These are phyloP conservation scores for Eleutherodactylus coqui DNA, from an alignment of 2,797 vertebrate genomes.

Conservation along the genomic window DNA sequence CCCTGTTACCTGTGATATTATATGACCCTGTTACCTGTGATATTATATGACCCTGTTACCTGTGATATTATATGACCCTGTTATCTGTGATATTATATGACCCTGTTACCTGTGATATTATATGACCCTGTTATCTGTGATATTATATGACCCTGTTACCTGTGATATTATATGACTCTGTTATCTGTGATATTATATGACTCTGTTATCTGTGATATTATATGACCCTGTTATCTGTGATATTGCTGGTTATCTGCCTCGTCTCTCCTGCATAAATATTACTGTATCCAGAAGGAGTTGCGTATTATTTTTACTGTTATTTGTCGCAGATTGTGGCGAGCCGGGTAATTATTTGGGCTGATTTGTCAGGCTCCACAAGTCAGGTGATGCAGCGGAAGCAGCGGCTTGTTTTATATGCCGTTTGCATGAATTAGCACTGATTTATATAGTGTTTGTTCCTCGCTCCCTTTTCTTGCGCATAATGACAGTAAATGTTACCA, in stretches of 20 bases:
- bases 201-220: background rate
- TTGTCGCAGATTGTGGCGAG: background rate
- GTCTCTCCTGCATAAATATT: background rate
- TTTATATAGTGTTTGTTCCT: slow-evolving; percentile 38
- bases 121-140: no score
- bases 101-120: no score
- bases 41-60: no score
- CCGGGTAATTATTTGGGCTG: slow-evolving; percentile 39
- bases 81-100: background rate
- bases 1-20: no score
- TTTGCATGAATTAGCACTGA: slow-evolving; percentile 45
- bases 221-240: background rate
- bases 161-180: background rate
- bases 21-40: no score
- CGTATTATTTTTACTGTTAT: background rate
- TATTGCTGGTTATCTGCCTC: background rate
- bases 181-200: background rate
- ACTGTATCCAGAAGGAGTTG: background rate
- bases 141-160: no score
- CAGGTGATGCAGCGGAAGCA: slow-evolving; percentile 29
- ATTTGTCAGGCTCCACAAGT: slow-evolving; percentile 46
- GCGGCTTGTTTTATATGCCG: slow-evolving; percentile 28
- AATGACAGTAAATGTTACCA: slow-evolving; percentile 37
- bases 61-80: background rate
- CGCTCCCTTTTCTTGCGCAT: slow-evolving; percentile 18